phyloP scores from a whole-genome alignment of 2,888 invertebrate species.

The Crepidodera aurea region DNA sequence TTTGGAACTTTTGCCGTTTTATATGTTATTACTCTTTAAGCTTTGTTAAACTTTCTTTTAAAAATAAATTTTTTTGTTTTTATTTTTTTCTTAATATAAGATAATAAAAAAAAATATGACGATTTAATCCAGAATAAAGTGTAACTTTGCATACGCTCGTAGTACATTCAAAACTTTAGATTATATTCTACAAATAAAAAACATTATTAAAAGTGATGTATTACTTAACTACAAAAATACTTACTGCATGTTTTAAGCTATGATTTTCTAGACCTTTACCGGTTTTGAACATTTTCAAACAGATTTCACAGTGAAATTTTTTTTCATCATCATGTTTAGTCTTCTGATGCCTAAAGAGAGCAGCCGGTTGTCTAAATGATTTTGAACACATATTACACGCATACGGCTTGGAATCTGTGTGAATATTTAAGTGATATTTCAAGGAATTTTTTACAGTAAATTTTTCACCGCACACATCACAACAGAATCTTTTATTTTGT shows the following conservation, averaged over 20 bases:
- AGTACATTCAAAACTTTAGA: too few relatives aligned
- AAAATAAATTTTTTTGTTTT: not conserved
- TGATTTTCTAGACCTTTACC: conserved; percentile 36
- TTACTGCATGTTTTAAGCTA: conserved; percentile 26
- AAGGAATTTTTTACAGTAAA: conserved; percentile 37
- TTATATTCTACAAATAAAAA: too few relatives aligned
- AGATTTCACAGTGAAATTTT: conserved; percentile 24
- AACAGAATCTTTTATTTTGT: conserved; percentile 36
- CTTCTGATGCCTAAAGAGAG: conserved; percentile 34
- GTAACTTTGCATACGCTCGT: too few relatives aligned
- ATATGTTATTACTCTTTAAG: not conserved
- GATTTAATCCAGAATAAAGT: too few relatives aligned
- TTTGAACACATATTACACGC: conserved; percentile 39
- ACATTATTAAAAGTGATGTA: too few relatives aligned
- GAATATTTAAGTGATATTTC: conserved; percentile 39
- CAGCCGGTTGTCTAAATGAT: conserved; percentile 40
- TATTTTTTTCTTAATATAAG: too few relatives aligned
- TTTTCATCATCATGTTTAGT: conserved; percentile 26
- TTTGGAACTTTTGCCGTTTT: too few relatives aligned
- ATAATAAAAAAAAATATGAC: too few relatives aligned
- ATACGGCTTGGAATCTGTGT: conserved; percentile 42
- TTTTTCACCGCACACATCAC: conserved; percentile 37
- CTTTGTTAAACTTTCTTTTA: not conserved
- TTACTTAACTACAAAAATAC: too few relatives aligned
- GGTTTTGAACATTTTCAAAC: conserved; percentile 29